Evolutionary conservation across 2,797 vertebrate genomes (phyloP).

Genomic region (Enteromius argenteus): DNA sequence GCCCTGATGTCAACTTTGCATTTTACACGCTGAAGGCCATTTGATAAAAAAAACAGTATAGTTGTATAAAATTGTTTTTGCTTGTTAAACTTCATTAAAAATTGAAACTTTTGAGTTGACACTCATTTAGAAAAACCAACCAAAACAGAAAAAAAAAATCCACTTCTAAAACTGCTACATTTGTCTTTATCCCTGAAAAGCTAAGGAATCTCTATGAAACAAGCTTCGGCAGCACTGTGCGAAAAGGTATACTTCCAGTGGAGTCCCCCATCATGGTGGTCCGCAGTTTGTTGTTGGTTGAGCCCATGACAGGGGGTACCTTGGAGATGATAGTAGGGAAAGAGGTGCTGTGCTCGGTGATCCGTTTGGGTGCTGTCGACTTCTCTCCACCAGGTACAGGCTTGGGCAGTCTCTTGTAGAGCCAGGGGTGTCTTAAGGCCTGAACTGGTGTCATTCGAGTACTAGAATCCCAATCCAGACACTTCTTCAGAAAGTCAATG

Average conservation of each 20-base stretch:
- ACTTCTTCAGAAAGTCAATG: conserved; percentile 94
- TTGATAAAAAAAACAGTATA: conserved; percentile 67
- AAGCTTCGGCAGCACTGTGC: conserved; percentile 94
- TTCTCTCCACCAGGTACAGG: conserved; percentile 82
- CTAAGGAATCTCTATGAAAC: conserved; percentile 83
- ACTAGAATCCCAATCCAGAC: conserved; percentile 95
- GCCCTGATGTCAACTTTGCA: conserved; percentile 59
- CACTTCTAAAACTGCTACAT: conserved; percentile 74
- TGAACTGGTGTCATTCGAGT: conserved; percentile 90
- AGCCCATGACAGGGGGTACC: conserved; percentile 83
- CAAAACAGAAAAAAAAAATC: conserved; percentile 71
- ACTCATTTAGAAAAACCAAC: conserved; percentile 70
- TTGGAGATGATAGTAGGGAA: conserved; percentile 92
- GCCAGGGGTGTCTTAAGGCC: conserved; percentile 93
- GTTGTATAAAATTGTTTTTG: conserved; percentile 73
- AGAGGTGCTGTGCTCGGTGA: conserved; percentile 84
- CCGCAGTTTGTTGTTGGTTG: conserved; percentile 90
- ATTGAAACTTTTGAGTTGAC: conserved; percentile 72
- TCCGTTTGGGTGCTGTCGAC: conserved; percentile 79
- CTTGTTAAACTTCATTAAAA: conserved; percentile 70
- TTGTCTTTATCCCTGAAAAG: conserved; percentile 74
- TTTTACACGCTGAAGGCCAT: conserved; percentile 67
- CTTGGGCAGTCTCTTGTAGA: conserved; percentile 88
- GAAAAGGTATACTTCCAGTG: conserved; percentile 86
- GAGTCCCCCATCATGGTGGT: conserved; percentile 88